Base-by-base conservation (phyloP, 2,113 vertebrate species). In the Barnardius zonarius region DNA sequence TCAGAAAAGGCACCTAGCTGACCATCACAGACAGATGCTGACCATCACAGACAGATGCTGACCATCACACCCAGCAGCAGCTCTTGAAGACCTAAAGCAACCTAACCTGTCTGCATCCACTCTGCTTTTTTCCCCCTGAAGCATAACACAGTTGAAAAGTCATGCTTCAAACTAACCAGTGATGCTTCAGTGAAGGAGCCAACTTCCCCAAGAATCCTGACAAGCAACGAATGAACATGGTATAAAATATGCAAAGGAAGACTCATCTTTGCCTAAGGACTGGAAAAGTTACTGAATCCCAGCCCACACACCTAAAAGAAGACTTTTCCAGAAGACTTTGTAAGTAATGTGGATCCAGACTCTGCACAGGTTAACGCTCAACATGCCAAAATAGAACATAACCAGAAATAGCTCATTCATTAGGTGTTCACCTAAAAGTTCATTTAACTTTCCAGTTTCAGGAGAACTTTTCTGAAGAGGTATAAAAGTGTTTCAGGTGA, bases 191-290 rank as follows among this genome's bases (percentile, higher is more conserved):
- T 55, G 49, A 14, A 91, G 87, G 89, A 96, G 81, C 28, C 51
- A 48, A 83, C 51, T 93, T 96, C 74, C 86, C 74, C 66, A 76
- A 92, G 90, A 96, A 94, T 89, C 96, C 83, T 96, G 97, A 95
- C 96, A 88, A 93, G 92, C 72, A 86, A 25, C 9, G 92, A 96
- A 91, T 62, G 93, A 97, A 39, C 37, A 20, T 2, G 54, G 95
- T 90, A 94, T 90, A 82, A 97, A 94, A 96, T 90, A 96, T 89
- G 87, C 93, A 89, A 86, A 84, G 87, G 4, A 96, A 96, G 84
- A 91, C 72, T 95, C 95, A 83, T 90, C 94, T 86, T 96, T 88
- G 90, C 88, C 96, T 94, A 22, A 52, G 91, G 79, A 95, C 59
- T 90, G 88, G 68, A 72, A 96, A 52, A 95, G 77, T 85, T 91